Conservation (phyloP, 1,140 invertebrate genomes). For the Drosophila mauritiana region DNA sequence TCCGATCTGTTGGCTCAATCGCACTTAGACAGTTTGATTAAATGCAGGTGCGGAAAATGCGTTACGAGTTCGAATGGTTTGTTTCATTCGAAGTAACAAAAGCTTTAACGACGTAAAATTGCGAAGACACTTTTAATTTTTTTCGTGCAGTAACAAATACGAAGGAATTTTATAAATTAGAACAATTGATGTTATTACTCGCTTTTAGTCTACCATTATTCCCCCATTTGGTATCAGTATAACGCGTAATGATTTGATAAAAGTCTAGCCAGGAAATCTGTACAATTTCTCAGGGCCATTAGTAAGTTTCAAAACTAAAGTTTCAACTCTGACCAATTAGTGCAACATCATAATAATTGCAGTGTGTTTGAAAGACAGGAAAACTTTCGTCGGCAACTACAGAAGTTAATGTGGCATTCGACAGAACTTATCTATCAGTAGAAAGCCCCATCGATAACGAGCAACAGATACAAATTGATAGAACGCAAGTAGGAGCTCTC, state of each 20-base stretch:
- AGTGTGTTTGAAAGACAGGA: constrained; percentile 3
- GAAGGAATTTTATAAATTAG: no score
- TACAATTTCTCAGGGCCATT: background rate
- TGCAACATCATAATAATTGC: constrained; percentile 2
- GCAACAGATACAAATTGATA: constrained; percentile 19
- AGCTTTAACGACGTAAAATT: background rate
- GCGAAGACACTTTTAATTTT: no score
- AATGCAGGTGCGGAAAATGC: constrained; percentile 1
- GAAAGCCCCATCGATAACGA: constrained; percentile 21
- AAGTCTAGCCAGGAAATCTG: background rate
- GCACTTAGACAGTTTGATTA: constrained; percentile 2
- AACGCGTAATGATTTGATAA: background rate
- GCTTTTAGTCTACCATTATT: no score
- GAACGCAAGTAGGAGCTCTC: background rate
- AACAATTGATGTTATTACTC: no score
- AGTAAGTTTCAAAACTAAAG: background rate
- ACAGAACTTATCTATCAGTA: constrained; percentile 39
- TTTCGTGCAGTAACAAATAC: no score
- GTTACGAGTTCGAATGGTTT: background rate
- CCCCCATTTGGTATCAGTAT: background rate
- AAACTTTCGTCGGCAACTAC: constrained; percentile 18
- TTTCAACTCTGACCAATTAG: constrained; percentile 4
- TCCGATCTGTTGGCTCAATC: constrained; percentile 22
- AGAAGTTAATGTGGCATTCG: constrained; percentile 21
- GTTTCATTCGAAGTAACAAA: background rate